These are phyloP conservation scores for Actinia tenebrosa DNA, from an alignment of 64 coral and sea anemone genomes.

Conservation along the genomic window DNA sequence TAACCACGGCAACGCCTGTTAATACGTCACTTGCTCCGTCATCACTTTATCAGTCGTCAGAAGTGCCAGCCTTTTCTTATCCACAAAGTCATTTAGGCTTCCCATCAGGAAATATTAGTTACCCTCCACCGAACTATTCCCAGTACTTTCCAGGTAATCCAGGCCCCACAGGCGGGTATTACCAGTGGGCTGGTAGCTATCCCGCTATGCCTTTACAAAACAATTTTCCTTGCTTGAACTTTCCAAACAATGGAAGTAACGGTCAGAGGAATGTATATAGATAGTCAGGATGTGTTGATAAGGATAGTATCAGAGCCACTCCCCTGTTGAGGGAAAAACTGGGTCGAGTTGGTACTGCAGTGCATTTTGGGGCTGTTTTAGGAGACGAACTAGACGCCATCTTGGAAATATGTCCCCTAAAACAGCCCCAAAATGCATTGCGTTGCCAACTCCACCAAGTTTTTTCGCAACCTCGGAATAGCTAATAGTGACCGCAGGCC, in stretches of 20 bases:
- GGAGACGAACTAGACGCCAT: too few relatives aligned
- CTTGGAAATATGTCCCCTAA: too few relatives aligned
- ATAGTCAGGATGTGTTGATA: conserved; percentile 5
- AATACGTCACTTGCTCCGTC: background rate
- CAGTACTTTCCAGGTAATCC: conserved; percentile 27
- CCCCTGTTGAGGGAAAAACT: too few relatives aligned
- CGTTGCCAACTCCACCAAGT: too few relatives aligned
- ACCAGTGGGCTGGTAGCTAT: conserved; percentile 46
- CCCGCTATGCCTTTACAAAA: conserved; percentile 17
- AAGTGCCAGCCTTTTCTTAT: conserved; percentile 12
- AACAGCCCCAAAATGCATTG: too few relatives aligned
- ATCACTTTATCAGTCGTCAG: conserved; percentile 13
- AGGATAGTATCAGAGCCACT: background rate
- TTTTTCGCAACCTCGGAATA: too few relatives aligned
- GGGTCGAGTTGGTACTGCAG: too few relatives aligned
- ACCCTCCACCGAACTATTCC: conserved; percentile 34
- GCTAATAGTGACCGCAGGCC: too few relatives aligned
- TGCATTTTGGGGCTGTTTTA: too few relatives aligned
- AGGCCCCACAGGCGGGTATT: conserved; percentile 33
- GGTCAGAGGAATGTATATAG: conserved; percentile 40
- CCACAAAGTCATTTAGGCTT: background rate
- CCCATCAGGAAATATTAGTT: conserved; percentile 13
- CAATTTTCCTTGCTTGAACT: conserved; percentile 17
- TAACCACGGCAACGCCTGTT: conserved; percentile 12
- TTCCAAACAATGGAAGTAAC: conserved; percentile 8